phyloP scores from a whole-genome alignment of 1,140 invertebrate species.

The Drosophila parabipectinata region DNA sequence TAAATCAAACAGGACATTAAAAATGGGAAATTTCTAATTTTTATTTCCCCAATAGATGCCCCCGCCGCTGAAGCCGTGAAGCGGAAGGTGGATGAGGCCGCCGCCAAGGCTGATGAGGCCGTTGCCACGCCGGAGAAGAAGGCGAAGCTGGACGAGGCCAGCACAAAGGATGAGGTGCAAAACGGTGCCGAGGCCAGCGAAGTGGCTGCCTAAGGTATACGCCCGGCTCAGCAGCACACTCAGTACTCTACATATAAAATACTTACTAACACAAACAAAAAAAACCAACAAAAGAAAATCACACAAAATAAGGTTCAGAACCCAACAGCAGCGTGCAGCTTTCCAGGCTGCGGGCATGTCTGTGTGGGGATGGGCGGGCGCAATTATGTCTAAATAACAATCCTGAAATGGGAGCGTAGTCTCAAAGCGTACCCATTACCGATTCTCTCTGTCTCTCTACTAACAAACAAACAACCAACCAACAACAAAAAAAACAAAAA shows the following conservation, averaged over 20 bases:
- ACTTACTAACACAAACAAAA: constrained; percentile 78
- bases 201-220: constrained; percentile 77
- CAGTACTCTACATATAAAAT: constrained; percentile 68
- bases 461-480: constrained; percentile 60
- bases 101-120: constrained; percentile 72
- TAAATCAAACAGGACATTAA: background rate
- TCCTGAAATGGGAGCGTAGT: constrained; percentile 70
- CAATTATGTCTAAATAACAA: constrained; percentile 63
- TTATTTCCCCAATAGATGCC: constrained; percentile 52
- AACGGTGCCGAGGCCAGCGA: constrained; percentile 81
- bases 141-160: constrained; percentile 80
- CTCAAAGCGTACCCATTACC: constrained; percentile 68
- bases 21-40: background rate
- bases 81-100: constrained; percentile 77
- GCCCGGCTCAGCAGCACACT: constrained; percentile 41
- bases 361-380: constrained; percentile 17
- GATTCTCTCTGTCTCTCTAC: constrained; percentile 62
- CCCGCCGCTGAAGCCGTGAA: constrained; percentile 77
- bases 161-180: constrained; percentile 82
- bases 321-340: constrained; percentile 16
- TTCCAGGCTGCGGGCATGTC: constrained; percentile 8
- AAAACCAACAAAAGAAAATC: constrained; percentile 49
- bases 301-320: constrained; percentile 34
- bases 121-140: constrained; percentile 83
- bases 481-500: constrained; percentile 38